Evolutionary conservation across 2,113 vertebrate genomes (phyloP).

Genomic region (Kobus ellipsiprymnus): DNA sequence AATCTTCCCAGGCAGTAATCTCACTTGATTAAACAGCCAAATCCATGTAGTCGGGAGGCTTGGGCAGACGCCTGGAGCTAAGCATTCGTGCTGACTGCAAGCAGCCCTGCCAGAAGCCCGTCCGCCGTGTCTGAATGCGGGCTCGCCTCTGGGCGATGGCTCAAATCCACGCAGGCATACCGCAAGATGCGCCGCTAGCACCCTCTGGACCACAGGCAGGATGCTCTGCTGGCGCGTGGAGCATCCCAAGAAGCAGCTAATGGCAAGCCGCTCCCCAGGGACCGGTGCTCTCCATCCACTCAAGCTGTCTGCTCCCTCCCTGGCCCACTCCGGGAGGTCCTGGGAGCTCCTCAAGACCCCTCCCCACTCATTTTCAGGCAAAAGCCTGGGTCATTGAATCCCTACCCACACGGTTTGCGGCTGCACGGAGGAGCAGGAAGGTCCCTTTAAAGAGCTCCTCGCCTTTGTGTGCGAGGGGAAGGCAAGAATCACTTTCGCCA

Average conservation of each 20-base stretch:
- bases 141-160: constrained; percentile 28
- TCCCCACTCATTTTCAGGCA: constrained; percentile 5
- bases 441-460: constrained; percentile 56
- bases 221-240: constrained; percentile 55
- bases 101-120: constrained; percentile 34
- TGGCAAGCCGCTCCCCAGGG: neutral
- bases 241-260: neutral
- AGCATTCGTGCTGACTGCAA: constrained; percentile 12
- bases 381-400: neutral
- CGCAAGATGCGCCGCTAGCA: constrained; percentile 62
- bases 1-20: neutral
- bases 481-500: constrained; percentile 7
- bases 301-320: neutral
- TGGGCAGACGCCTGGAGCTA: constrained; percentile 23
- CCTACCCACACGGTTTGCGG: neutral
- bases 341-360: constrained; percentile 43
- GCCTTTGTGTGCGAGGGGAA: constrained; percentile 57
- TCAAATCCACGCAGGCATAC: constrained; percentile 68
- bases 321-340: neutral
- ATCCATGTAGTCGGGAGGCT: constrained; percentile 53
- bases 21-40: constrained; percentile 6
- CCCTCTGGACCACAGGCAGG: constrained; percentile 58
- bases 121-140: constrained; percentile 48
- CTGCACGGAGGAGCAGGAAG: neutral
- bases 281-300: neutral